Evolutionary conservation across 2,888 invertebrate species (phyloP), one percentile per base, ranked within the genome.

Genomic region (Sepiola atlantica): DNA sequence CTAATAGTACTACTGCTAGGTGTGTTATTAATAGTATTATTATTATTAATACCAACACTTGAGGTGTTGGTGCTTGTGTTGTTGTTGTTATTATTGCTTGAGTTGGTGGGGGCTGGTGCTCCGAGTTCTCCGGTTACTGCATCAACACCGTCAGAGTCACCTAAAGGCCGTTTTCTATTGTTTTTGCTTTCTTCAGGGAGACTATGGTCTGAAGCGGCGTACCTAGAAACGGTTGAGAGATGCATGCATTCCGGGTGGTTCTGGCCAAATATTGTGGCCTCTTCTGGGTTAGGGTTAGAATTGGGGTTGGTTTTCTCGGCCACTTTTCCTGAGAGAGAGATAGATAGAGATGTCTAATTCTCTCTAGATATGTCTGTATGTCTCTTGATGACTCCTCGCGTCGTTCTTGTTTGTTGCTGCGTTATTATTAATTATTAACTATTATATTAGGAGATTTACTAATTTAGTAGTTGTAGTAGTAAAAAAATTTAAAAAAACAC

Each of bases 181-280:
- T 96, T 95, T 90, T 95, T 95, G 94, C 96, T 96, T 94, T 96
- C 96, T 94, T 97, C 97, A 94, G 95, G 95, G 95, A 95, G 96
- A 95, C 96, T 96, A 96, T 96, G 96, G 95, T 97, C 97, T 95
- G 96, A 96, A 95, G 96, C 95, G 95, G 96, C 96, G 95, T 96
- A 96, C 95, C 97, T 97, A 95, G 96, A 96, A 95, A 96, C 96
- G 96, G 96, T 97, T 97, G 97, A 97, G 96, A 97, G 97, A 97
- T 97, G 97, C 97, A 97, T 97, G 95, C 97, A 97, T 97, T 95
- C 95, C 95, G n/a, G 55, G 55, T 91, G 91, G 54, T 54, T 92
- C 20, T n/a, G 92, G 92, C 92, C 92, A 92, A 92, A 92, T 32
- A 90, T 90, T n/a, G 45, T 45, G 45, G 45, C 45, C 45, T 45